Base-by-base conservation (phyloP, 2,797 vertebrate species). In the Pristis pectinata region DNA sequence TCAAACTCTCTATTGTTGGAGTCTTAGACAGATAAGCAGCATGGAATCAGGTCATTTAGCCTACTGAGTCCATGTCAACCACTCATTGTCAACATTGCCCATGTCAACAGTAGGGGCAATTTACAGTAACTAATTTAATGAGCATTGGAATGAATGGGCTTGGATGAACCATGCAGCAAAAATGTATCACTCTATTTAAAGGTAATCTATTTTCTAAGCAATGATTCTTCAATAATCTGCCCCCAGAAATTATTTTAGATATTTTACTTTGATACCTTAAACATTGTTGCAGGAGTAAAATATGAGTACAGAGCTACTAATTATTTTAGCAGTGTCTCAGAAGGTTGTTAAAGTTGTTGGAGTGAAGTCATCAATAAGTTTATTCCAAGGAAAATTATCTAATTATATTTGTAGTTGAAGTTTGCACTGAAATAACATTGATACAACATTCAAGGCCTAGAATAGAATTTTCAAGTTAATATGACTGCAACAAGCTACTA, bases 351-450 rank as follows among this genome's bases (percentile, higher is more conserved):
- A 34, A 41, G 44, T 49, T 74, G 44, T 72, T 49, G 6, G 13
- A 27, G 70, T 72, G 92, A 72, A 93, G 72, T 74, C 44, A 74
- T 34, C 92, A 93, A 34, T 15, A 64, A 17, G n/a, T 49, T 8
- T 89, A 22, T 89, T 91, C 87, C n/a, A 91, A 37, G n/a, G 17
- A 41, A 67, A 44, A 70, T 53, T 74, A 76, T 56, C 67, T 94
- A 74, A 94, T 49, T 94, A 41, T 24, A 41, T 64, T 67, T 37
- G 64, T 37, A 22, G 22, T 89, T 67, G 72, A 27, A 17, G 1
- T 76, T 70, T 74, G 70, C 27, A 44, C 44, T 94, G 92, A 94
- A 94, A 44, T 94, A 94, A 30, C 67, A 94, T 53, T 27, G 92
- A 34, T 8, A 30, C 44, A 13, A 15, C 11, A 74, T 34, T 94